These are phyloP conservation scores for Cyrtorhinus lividipennis DNA, from an alignment of 1,140 invertebrate genomes.

Conservation along the genomic window DNA sequence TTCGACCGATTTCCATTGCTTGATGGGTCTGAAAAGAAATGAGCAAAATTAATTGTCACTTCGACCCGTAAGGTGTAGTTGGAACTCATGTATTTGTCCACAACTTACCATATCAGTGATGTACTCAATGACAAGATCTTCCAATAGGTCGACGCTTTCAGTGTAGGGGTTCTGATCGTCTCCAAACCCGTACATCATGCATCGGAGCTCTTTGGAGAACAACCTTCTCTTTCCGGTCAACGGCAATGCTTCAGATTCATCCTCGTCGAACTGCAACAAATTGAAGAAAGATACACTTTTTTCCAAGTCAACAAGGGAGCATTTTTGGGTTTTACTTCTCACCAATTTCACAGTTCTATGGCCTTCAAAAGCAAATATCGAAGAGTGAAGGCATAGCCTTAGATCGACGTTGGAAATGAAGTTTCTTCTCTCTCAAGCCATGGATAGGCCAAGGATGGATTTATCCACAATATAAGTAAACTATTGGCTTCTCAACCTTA, in stretches of 20 bases:
- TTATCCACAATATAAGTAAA: too few species aligned
- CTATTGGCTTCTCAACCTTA: too few species aligned
- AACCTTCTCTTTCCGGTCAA: constrained; percentile 61
- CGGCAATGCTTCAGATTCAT: constrained; percentile 47
- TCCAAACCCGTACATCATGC: constrained; percentile 99
- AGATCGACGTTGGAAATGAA: too few species aligned
- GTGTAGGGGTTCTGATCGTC: constrained; percentile 99
- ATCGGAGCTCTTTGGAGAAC: constrained; percentile 82
- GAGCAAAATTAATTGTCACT: not conserved
- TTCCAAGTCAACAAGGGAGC: not conserved
- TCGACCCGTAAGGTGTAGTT: not conserved
- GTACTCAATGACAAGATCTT: constrained; percentile 96
- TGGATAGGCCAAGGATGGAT: too few species aligned
- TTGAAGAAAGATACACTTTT: not conserved
- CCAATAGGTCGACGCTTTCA: constrained; percentile 93
- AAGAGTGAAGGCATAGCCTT: too few species aligned
- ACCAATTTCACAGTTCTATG: not conserved
- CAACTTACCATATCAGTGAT: constrained; percentile 78
- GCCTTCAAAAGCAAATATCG: not conserved
- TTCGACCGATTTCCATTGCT: constrained; percentile 92
- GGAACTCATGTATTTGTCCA: too few species aligned
- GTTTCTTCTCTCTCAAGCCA: too few species aligned
- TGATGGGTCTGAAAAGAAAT: constrained; percentile 48
- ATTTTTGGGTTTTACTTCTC: not conserved
- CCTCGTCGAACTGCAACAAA: constrained; percentile 38